These are phyloP conservation scores for Agriopis leucophaearia DNA, from an alignment of 2,888 invertebrate genomes.

Conservation along the genomic window DNA sequence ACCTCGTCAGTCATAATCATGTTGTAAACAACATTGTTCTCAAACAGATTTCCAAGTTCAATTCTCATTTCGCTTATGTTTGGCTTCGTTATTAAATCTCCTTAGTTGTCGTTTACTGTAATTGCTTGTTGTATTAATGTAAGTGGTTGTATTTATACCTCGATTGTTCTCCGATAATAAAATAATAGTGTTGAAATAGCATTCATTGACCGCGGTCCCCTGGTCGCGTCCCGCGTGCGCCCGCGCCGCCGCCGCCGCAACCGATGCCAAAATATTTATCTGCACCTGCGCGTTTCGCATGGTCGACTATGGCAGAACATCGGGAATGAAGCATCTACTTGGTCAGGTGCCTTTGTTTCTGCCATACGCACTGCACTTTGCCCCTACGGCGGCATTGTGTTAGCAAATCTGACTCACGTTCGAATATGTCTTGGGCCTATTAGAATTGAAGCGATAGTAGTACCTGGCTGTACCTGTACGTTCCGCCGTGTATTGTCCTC, in stretches of 20 bases:
- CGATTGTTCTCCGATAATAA: slow-evolving; percentile 16
- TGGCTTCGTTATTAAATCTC: too few relatives aligned
- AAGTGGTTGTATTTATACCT: background rate
- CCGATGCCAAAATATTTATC: slow-evolving; percentile 37
- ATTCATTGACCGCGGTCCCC: slow-evolving; percentile 39
- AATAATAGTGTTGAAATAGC: slow-evolving; percentile 30
- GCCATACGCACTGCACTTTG: slow-evolving; percentile 10
- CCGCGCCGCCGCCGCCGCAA: slow-evolving; percentile 7
- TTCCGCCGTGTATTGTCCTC: too few relatives aligned
- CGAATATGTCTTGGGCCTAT: background rate
- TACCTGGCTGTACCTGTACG: too few relatives aligned
- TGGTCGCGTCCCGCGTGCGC: background rate
- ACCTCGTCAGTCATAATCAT: background rate
- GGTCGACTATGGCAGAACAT: background rate
- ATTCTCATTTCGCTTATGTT: too few relatives aligned
- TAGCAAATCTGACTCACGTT: slow-evolving; percentile 10
- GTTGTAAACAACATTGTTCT: background rate
- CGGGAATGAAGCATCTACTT: slow-evolving; percentile 8
- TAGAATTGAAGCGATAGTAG: background rate
- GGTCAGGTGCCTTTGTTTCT: slow-evolving; percentile 19
- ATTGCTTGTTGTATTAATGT: too few relatives aligned
- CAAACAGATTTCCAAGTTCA: too few relatives aligned
- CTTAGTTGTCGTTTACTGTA: too few relatives aligned
- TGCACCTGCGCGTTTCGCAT: slow-evolving; percentile 25
- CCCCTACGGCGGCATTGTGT: slow-evolving; percentile 1